These are phyloP conservation scores for Lepidotrigona ventralis DNA, from an alignment of 1,140 invertebrate species.

Conservation along the genomic window DNA sequence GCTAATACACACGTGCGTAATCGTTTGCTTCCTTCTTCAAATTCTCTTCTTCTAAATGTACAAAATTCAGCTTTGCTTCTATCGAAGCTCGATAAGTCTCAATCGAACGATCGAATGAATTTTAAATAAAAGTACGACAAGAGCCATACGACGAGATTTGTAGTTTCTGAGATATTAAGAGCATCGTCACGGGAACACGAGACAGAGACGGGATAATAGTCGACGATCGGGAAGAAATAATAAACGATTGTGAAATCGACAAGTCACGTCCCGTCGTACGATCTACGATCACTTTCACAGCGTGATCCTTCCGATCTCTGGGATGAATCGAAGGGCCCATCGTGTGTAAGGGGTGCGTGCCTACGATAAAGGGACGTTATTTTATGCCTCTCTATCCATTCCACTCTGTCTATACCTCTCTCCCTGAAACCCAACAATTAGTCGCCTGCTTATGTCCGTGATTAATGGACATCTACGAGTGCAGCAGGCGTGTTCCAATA, in stretches of 20 bases:
- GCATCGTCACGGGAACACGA: background rate
- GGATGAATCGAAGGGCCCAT: conserved; percentile 61
- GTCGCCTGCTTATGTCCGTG: conserved; percentile 74
- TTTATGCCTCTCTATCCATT: conserved; percentile 71
- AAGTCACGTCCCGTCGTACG: conserved; percentile 67
- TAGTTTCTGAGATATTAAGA: conserved; percentile 2
- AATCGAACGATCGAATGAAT: background rate
- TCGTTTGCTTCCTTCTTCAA: too few relatives aligned
- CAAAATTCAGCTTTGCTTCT: background rate
- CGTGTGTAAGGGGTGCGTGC: conserved; percentile 63
- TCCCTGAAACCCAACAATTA: conserved; percentile 74
- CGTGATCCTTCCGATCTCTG: conserved; percentile 58
- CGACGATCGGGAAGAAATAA: conserved; percentile 59
- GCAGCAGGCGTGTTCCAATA: conserved; percentile 71
- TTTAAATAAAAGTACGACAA: background rate
- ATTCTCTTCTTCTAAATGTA: background rate
- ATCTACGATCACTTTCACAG: conserved; percentile 65
- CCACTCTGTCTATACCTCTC: conserved; percentile 55
- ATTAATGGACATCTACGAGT: conserved; percentile 74
- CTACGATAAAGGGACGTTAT: conserved; percentile 70
- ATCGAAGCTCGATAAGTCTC: background rate
- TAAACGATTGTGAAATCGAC: conserved; percentile 72
- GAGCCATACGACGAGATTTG: background rate
- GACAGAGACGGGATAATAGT: background rate
- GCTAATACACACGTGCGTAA: background rate